Conservation (phyloP, 1,140 invertebrate species). For the Plectus sambesii region DNA sequence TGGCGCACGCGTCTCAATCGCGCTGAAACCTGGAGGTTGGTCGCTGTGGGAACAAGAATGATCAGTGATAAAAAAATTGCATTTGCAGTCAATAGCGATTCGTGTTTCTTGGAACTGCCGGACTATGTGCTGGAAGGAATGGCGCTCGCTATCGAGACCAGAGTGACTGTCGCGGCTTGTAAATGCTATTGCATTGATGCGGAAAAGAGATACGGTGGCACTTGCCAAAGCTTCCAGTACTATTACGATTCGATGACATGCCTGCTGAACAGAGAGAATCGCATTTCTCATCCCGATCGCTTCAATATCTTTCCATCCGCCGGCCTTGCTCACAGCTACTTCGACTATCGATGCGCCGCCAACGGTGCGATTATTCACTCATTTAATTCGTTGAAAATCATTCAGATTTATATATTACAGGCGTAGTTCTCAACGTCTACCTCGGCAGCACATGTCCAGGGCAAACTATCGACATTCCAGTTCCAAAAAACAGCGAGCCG, state of each 20-base stretch:
- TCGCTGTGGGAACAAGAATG: no score
- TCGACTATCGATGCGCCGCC: conserved; percentile 35
- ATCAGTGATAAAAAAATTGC: no score
- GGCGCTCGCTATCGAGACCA: conserved; percentile 37
- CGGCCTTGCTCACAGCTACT: conserved; percentile 30
- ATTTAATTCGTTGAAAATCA: neutral
- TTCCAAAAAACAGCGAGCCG: neutral
- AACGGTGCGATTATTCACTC: conserved; percentile 23
- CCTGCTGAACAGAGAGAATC: conserved; percentile 39
- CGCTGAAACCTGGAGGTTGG: no score
- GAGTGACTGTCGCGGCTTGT: conserved; percentile 36
- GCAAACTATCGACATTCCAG: conserved; percentile 13
- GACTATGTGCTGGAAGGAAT: conserved; percentile 39
- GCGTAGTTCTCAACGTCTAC: conserved; percentile 20
- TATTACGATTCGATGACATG: conserved; percentile 40
- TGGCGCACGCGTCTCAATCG: no score
- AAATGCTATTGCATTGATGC: conserved; percentile 40
- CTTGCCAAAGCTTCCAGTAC: conserved; percentile 37
- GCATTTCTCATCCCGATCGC: conserved; percentile 35
- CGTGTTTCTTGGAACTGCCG: conserved; percentile 41
- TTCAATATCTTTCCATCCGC: conserved; percentile 31
- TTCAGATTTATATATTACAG: conserved; percentile 19
- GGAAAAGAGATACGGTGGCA: conserved; percentile 34
- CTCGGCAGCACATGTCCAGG: conserved; percentile 21
- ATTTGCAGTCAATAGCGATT: conserved; percentile 24